These are phyloP conservation scores for Nomada lathburiana DNA, from an alignment of 2,888 invertebrate species.

Conservation along the genomic window DNA sequence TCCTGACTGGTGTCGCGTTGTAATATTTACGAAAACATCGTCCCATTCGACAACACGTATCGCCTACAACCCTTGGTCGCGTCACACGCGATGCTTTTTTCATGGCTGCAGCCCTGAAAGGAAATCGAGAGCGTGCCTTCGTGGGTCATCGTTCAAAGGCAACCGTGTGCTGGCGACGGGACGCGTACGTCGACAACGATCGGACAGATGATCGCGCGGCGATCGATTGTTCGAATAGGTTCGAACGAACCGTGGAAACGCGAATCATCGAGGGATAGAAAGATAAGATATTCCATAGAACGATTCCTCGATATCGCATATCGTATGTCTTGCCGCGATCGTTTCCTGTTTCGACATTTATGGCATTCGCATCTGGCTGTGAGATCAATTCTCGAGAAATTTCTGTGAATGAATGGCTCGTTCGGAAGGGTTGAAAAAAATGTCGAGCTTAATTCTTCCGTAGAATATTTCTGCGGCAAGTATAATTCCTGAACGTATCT, in stretches of 20 bases:
- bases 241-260: not conserved
- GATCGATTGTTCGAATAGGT: conserved; percentile 37
- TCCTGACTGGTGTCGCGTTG: no score
- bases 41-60: not conserved
- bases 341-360: not conserved
- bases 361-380: not conserved
- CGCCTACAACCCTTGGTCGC: not conserved
- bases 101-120: conserved; percentile 19
- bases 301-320: conserved; percentile 36
- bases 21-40: no score
- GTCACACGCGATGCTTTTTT: not conserved
- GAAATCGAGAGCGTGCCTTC: conserved; percentile 32
- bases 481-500: no score
- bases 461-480: no score
- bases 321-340: conserved; percentile 25
- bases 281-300: conserved; percentile 48
- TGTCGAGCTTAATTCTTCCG: no score
- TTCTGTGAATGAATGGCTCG: not conserved
- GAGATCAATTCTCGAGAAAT: conserved; percentile 6
- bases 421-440: no score
- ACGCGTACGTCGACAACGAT: conserved; percentile 18
- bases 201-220: conserved; percentile 31
- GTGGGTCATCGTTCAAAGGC: conserved; percentile 54
- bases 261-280: conserved; percentile 17
- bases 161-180: conserved; percentile 31